Base-by-base conservation (phyloP, 2,888 invertebrate species). In the Acleris literana region DNA sequence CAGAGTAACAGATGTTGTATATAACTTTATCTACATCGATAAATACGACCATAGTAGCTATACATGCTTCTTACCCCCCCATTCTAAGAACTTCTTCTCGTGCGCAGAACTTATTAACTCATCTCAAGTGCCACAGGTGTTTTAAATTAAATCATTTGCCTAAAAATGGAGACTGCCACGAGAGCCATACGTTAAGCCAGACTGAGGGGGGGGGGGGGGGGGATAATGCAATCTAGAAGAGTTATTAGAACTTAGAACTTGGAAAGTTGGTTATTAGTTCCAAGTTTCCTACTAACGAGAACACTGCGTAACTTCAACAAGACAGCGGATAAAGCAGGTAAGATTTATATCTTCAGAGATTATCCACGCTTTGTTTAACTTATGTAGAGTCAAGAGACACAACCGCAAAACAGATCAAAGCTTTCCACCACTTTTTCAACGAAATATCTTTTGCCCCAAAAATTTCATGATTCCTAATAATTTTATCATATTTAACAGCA, bases 121-220 rank as follows among this genome's bases (percentile, higher is more conserved):
- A 76, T 74, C 73, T 68, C 72, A 71, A 78, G 59, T 55, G 64
- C 81, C 80, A 82, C 84, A 83, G 83, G 83, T 84, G 84, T 76
- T 76, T 69, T 64, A 53, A 64, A 54, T 57, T 51, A 57, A 46
- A 39, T 16, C 25, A 39, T 16, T 64, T 60, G 20, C 49, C 43
- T 54, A 49, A 55, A 56, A 65, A 60, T 17, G 13, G 11, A 39
- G 11, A 39, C 39, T 16, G 48, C 18, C 18, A 18, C 16, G 6
- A 6, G 39, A 33, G 13, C 18, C 54, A 9, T n/a, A 39, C 39
- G 39, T 39, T 39, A 39, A 39, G 39, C 39, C 3, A 39, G 11
- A 13, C 39, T 9, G 1, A 13, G 39, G 13, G 9, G 7, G 29
- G 7, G 5, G 3, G 1, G 39, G 39, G 13, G 9, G 7, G 29